These are phyloP conservation scores for Ormyrus pomaceus DNA, from an alignment of 2,888 invertebrate genomes.

Conservation along the genomic window DNA sequence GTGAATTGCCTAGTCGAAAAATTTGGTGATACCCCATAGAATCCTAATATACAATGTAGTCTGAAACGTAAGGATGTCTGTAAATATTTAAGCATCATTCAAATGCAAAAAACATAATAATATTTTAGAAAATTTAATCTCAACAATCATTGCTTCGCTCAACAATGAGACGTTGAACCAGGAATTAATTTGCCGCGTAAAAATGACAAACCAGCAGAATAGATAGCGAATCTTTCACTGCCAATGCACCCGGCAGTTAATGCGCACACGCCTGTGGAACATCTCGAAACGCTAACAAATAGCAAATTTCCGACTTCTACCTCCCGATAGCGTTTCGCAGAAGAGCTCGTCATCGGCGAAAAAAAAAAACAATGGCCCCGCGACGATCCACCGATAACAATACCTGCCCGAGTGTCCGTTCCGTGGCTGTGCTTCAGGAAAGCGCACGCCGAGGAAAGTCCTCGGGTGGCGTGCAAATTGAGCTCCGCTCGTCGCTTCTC, in stretches of 20 bases:
- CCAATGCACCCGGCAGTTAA: too few species aligned
- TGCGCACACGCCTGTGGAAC: too few species aligned
- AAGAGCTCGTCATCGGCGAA: neutral
- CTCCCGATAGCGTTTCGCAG: neutral
- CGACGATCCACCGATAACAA: neutral
- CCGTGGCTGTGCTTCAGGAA: slow-evolving; percentile 12
- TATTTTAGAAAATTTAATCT: neutral
- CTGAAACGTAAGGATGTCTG: too few species aligned
- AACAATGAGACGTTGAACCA: too few species aligned
- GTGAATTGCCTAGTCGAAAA: neutral
- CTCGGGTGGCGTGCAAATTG: neutral
- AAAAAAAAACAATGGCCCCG: neutral
- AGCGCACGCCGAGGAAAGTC: slow-evolving; percentile 17
- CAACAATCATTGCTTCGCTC: too few species aligned
- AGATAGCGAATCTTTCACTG: too few species aligned
- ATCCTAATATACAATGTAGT: too few species aligned
- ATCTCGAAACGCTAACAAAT: neutral
- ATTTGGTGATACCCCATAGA: neutral
- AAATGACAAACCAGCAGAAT: too few species aligned
- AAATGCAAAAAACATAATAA: neutral
- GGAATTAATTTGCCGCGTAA: too few species aligned
- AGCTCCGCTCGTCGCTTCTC: slow-evolving; percentile 23
- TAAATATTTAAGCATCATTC: too few species aligned
- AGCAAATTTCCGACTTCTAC: neutral
- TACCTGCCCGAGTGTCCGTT: slow-evolving; percentile 7